Base-by-base conservation (phyloP, 2,113 vertebrate species). In the Cheilinus undulatus region DNA sequence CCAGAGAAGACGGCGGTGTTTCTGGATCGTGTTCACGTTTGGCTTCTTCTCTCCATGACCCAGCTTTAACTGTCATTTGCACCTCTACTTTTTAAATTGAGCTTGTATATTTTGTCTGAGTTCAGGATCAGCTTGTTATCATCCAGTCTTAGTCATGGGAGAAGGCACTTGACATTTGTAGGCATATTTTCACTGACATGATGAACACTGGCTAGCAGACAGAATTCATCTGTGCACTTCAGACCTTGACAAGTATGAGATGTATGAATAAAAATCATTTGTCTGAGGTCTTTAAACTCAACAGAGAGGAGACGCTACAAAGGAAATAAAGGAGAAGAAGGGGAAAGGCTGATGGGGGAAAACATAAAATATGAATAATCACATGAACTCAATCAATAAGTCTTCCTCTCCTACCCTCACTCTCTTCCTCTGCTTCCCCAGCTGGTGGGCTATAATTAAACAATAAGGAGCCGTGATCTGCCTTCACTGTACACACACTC, bases 391-490 rank as follows among this genome's bases (percentile, higher is more conserved):
- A 72, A 85, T 87, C 87, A 75, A 87, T 89, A 86, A 67, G 48
- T 79, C 83, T 84, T 75, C 69, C 69, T 82, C 53, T 62, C 49
- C 28, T 80, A 69, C 73, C 23, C 30, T 70, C 12, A 0, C 34
- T 80, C 77, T 73, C 77, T 74, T 82, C 82, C 67, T 84, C 65
- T 27, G 15, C 50, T 69, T 81, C 66, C 68, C 57, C 78, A 84
- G 80, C 84, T 83, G 73, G 45, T 46, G 71, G 60, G 73, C 69
- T 85, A 87, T 90, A 87, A 91, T 91, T 91, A 91, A 86, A 87
- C 78, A 82, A 77, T 80, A 79, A 36, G 69, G 46, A 60, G 17
- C 15, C 3, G 40, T 42, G 40, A 5, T 42, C 40, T 19, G 40
- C 40, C 17, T 17, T 42, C 3, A 42, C 1, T 53, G 63, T 23